Base-by-base conservation (phyloP, 1,140 invertebrate genomes). In the Zophobas atratus region DNA sequence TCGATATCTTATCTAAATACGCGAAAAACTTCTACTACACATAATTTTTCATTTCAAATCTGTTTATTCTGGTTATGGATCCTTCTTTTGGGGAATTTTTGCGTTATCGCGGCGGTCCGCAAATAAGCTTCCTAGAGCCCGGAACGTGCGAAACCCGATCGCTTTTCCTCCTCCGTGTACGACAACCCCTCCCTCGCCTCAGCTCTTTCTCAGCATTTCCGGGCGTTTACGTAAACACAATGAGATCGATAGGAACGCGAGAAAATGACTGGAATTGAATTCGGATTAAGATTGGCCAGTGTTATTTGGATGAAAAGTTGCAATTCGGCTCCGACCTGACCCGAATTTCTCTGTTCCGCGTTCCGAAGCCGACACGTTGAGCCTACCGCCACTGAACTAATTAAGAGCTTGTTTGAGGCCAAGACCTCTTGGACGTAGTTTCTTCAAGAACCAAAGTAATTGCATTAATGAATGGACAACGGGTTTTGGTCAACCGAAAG, bases 381-480 rank as follows among this genome's bases (percentile, higher is more conserved):
- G 48, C 75, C 75, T 41, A 63, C 20, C 70, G 35, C 39, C 3
- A 46, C 71, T 75, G 74, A 80, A 80, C 77, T 80, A 80, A 80
- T 80, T 80, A 80, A 78, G 77, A 79, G 74, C 77, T 75, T 79
- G 77, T 80, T 78, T 76, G 74, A 77, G 72, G 63, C 53, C 36
- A 60, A 55, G 46, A 70, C 49, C 74, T 74, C 70, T 74, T 34
- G 70, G 48, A 76, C 76, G 67, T 49, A 76, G 51, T 56, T 48
- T 53, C 75, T 48, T 72, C 39, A 53, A 51, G 51, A 73, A 43
- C 70, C 56, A 41, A 71, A 77, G 70, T 79, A 79, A 81, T 81
- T 76, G 75, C 78, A 77, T 79, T 81, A 77, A 81, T 77, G 78
- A 79, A 63, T 73, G 75, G 57, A 76, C 55, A 73, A 60, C 46